Percentiles rank a stretch among this genome's conserved stretches.
phyloP scores from a whole-genome alignment of 1,140 invertebrate species.

The Gyrodactylus bullatarudis region DNA sequence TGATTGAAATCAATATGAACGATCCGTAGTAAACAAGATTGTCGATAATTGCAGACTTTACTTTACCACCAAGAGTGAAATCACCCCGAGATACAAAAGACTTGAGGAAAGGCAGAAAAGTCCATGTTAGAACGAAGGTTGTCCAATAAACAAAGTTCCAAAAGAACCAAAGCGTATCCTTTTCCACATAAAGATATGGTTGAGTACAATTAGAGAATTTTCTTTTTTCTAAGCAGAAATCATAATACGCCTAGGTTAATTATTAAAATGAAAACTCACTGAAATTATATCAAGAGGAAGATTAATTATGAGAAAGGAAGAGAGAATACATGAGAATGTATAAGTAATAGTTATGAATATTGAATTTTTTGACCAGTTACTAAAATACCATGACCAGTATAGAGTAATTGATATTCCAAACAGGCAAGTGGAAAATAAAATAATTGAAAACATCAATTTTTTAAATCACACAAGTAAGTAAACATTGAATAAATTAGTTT shows the following conservation, averaged over 20 bases:
- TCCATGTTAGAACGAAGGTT: constrained; percentile 26
- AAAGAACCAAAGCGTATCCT: neutral
- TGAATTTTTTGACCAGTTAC: neutral
- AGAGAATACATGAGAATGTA: neutral
- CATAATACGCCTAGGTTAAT: neutral
- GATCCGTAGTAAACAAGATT: constrained; percentile 94
- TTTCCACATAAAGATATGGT: neutral
- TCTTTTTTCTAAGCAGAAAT: neutral
- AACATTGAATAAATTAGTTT: too few species aligned
- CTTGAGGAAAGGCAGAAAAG: constrained; percentile 88
- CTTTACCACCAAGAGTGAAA: constrained; percentile 64
- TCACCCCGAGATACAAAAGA: constrained; percentile 90
- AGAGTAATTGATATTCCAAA: neutral
- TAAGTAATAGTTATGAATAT: neutral
- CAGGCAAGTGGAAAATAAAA: neutral
- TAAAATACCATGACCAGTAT: neutral
- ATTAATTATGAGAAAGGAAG: neutral
- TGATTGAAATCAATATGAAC: constrained; percentile 66
- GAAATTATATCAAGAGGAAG: neutral
- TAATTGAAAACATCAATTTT: neutral
- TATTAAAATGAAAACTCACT: neutral
- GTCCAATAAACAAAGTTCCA: neutral
- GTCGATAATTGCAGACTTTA: constrained; percentile 67
- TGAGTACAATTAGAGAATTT: neutral
- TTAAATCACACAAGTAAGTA: neutral